Conservation (phyloP, 2,113 vertebrate species). For the Oreochromis spilurus region DNA sequence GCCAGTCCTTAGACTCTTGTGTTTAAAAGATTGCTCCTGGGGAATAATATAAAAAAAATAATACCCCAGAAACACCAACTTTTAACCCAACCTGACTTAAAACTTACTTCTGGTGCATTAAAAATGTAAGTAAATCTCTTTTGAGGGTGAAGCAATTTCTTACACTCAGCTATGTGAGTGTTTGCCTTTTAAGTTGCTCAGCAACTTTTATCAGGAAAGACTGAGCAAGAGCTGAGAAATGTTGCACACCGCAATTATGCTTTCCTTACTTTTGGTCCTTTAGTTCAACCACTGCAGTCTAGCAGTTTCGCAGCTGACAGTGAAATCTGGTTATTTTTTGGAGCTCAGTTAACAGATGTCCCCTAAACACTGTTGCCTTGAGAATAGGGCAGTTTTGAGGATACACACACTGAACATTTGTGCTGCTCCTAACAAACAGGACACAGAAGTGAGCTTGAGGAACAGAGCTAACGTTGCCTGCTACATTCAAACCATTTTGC, state of each 20-base stretch:
- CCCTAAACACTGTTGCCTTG: neutral
- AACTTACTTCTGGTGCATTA: neutral
- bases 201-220: neutral
- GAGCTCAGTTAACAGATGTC: neutral
- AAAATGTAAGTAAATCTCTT: neutral
- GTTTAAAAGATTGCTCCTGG: neutral
- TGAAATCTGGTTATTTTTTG: neutral
- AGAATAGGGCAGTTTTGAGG: neutral
- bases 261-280: neutral
- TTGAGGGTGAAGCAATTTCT: neutral
- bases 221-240: neutral
- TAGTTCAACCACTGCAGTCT: neutral
- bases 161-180: neutral
- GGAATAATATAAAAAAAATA: neutral
- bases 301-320: neutral
- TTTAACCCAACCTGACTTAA: neutral
- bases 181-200: neutral
- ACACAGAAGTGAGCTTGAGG: neutral
- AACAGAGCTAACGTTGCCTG: neutral
- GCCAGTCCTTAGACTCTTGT: neutral
- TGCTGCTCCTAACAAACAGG: neutral
- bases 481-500: neutral
- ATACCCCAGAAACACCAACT: neutral
- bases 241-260: neutral
- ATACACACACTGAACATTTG: neutral